Conservation (phyloP, 2,888 invertebrate genomes). For the Aleiodes leptofemur region DNA sequence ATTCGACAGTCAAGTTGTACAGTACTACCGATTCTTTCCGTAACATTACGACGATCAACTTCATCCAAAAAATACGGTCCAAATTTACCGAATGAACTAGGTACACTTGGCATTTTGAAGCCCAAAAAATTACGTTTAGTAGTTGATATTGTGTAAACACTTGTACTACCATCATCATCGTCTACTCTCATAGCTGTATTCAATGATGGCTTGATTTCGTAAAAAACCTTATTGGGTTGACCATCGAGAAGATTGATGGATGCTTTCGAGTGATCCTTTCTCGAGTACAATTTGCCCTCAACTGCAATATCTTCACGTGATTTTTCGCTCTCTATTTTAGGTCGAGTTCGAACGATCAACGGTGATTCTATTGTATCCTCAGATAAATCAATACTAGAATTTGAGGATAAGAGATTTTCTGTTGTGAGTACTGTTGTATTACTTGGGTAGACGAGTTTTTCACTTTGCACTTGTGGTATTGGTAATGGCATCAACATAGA, state of each 20-base stretch:
- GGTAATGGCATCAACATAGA: not conserved
- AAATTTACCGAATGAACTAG: constrained; percentile 72
- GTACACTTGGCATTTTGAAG: constrained; percentile 66
- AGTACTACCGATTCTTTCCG: constrained; percentile 79
- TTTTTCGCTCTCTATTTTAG: constrained; percentile 30
- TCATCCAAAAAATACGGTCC: constrained; percentile 81
- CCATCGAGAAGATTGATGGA: constrained; percentile 60
- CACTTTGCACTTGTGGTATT: constrained; percentile 28
- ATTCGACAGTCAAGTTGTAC: constrained; percentile 79
- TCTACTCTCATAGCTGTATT: constrained; percentile 60
- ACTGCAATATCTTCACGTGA: constrained; percentile 1
- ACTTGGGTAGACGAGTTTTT: constrained; percentile 17
- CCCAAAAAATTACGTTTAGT: constrained; percentile 49
- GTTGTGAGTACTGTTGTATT: constrained; percentile 16
- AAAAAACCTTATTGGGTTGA: constrained; percentile 65
- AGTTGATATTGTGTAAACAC: constrained; percentile 39
- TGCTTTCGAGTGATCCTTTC: constrained; percentile 59
- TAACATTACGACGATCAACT: constrained; percentile 77
- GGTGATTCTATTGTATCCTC: constrained; percentile 40
- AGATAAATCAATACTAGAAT: not conserved
- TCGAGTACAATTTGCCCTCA: constrained; percentile 39
- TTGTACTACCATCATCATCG: constrained; percentile 30
- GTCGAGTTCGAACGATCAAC: constrained; percentile 23
- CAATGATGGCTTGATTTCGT: constrained; percentile 69
- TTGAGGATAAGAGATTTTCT: constrained; percentile 27